phyloP scores from a whole-genome alignment of 2,888 invertebrate species.

The Aphodius sticticus region DNA sequence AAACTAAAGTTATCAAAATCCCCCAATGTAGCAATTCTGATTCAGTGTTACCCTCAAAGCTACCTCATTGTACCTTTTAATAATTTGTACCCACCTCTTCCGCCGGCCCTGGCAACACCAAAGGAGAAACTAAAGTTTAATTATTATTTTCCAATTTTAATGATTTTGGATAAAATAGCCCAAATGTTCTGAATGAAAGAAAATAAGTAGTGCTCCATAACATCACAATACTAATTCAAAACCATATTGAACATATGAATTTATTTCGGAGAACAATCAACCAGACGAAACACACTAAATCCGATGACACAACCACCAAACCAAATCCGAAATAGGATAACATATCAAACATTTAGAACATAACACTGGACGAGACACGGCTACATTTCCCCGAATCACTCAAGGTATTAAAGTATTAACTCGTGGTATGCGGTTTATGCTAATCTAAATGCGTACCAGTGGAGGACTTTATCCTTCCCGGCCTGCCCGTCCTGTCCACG shows the following conservation, averaged over 20 bases:
- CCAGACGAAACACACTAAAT: background rate
- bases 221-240: too few relatives aligned
- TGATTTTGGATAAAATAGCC: too few relatives aligned
- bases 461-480: background rate
- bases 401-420: background rate
- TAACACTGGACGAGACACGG: background rate
- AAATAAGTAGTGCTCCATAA: too few relatives aligned
- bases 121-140: too few relatives aligned
- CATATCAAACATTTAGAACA: background rate
- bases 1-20: too few relatives aligned
- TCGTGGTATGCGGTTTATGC: background rate
- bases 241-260: background rate
- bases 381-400: background rate
- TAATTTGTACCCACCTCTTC: too few relatives aligned
- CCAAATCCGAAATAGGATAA: constrained; percentile 4
- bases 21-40: too few relatives aligned
- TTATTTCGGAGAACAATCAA: background rate
- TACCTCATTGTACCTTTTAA: too few relatives aligned
- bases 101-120: too few relatives aligned
- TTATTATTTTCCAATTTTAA: too few relatives aligned
- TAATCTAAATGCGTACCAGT: background rate
- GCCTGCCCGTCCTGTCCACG: background rate
- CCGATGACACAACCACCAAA: background rate
- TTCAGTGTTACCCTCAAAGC: too few relatives aligned
- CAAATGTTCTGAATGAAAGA: too few relatives aligned